Base-by-base conservation (phyloP, 2,888 invertebrate genomes). In the Gymnoscelis rufifasciata region DNA sequence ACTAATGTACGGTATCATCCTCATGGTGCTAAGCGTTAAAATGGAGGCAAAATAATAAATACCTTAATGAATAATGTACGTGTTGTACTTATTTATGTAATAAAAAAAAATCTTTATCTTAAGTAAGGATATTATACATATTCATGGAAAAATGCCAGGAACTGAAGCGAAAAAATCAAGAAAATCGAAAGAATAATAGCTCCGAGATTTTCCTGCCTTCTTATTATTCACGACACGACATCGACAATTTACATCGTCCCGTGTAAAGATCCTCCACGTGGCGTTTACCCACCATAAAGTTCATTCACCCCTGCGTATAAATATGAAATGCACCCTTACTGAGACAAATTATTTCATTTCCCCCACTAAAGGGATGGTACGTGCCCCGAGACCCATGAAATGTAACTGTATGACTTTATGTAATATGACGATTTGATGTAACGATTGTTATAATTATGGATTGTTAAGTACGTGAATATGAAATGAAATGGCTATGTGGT, bases 341-440 rank as follows among this genome's bases (percentile, higher is more conserved):
- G 74, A 83, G 88, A 87, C 86, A 87, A 87, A 88, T 88, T 83
- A 84, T 87, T 88, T 88, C 87, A 88, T 87, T 87, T 88, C 86
- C 87, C 78, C 72, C 74, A 75, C 70, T 74, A 76, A 76, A 82
- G 81, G 79, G 74, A 68, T 56, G 69, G 71, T 74, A 84, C 83
- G 84, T 83, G 86, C 75, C 81, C 69, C 72, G 62, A 62, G 69
- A 68, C 68, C 74, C 71, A 78, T 81, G 79, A 79, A 70, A 64
- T 74, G 66, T 71, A 79, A 71, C 71, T 73, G 67, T 71, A 69
- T 62, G 69, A 71, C 66, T 69, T 64, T 64, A 73, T 72, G 70
- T 74, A 68, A 72, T 70, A 67, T 61, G 66, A 64, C 73, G 66
- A 78, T 81, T 78, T 79, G 68, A 71, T 67, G 64, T 68, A 66